Evolutionary conservation across 2,888 invertebrate genomes (phyloP), one percentile per base, ranked within the genome.

Genomic region (Lycocerus yunnanus): DNA sequence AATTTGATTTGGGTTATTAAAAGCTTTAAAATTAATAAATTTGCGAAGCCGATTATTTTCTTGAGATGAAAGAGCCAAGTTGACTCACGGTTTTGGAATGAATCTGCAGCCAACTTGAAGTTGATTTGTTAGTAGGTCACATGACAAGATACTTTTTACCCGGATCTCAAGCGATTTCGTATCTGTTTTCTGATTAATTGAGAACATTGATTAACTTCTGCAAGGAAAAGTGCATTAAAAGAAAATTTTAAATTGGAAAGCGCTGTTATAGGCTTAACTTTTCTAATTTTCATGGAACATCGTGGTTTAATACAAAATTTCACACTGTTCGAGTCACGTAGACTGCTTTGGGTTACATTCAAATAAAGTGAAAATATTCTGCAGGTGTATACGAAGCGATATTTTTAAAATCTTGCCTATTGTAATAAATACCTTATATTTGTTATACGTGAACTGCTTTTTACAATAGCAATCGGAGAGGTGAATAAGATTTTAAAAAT

Each of bases 101-200:
- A 73, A 61, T 27, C 67, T 65, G 18, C 74, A 68, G 66, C 66
- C 63, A 71, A 71, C 65, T 58, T 21, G 69, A 69, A 27, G 66
- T 66, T 72, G 68, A 66, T 69, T 75, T 24, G 81, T 82, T 79
- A 82, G 81, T 82, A 79, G 81, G 81, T 82, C 81, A 80, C 76
- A 78, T 80, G 80, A 77, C 76, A 78, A 77, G 69, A 78, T 77
- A 71, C 76, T 72, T 75, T 58, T 73, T 71, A 80, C 78, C 81
- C 82, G 82, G 81, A 81, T 79, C 78, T 78, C 61, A 67, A 60
- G 14, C 65, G 70, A 27, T 65, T 61, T 65, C 75, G 71, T 74
- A 69, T 69, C 71, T 72, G 67, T 67, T 72, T 67, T 67, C 67
- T 67, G 67, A 72, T 72, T 66, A 66, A 71, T 71, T 67, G 27